A percentile compares a stretch with the other conserved stretches of the same genome.
phyloP scores from a whole-genome alignment of 2,113 vertebrate genomes.

The Noturus placidus region DNA sequence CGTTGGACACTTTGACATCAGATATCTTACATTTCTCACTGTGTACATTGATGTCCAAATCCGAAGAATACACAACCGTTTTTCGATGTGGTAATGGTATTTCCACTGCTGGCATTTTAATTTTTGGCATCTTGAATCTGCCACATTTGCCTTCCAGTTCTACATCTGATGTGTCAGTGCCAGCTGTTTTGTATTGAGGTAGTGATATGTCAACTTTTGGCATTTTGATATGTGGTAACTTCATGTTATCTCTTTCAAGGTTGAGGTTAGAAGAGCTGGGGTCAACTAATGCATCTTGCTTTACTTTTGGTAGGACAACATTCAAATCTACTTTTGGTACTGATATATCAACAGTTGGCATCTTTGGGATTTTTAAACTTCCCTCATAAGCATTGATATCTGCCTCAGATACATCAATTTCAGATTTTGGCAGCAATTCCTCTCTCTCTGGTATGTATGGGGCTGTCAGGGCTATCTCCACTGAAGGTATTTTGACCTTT shows the following conservation, averaged over 20 bases:
- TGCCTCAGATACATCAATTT: constrained; percentile 64
- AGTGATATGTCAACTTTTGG: constrained; percentile 64
- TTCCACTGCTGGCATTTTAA: too few relatives aligned
- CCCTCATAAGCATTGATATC: constrained; percentile 72
- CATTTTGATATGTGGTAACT: constrained; percentile 54
- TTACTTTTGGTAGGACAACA: constrained; percentile 50
- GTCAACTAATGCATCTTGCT: constrained; percentile 45
- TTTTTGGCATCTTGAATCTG: too few relatives aligned
- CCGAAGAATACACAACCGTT: constrained; percentile 14
- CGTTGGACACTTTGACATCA: constrained; percentile 66
- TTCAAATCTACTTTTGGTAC: constrained; percentile 76
- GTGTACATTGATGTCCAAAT: constrained; percentile 1
- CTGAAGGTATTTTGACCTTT: constrained; percentile 72
- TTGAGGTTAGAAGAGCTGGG: constrained; percentile 16
- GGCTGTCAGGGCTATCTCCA: constrained; percentile 69
- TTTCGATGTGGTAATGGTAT: constrained; percentile 42
- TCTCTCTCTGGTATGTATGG: constrained; percentile 61
- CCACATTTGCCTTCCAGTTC: too few relatives aligned
- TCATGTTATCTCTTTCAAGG: constrained; percentile 40
- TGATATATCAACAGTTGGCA: constrained; percentile 69
- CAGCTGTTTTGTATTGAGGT: constrained; percentile 59
- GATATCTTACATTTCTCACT: constrained; percentile 53
- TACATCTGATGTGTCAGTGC: constrained; percentile 18
- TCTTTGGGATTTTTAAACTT: constrained; percentile 67
- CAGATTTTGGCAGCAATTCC: constrained; percentile 63